Conservation (phyloP, 2,888 invertebrate genomes). For the Dorcus parallelipipedus region DNA sequence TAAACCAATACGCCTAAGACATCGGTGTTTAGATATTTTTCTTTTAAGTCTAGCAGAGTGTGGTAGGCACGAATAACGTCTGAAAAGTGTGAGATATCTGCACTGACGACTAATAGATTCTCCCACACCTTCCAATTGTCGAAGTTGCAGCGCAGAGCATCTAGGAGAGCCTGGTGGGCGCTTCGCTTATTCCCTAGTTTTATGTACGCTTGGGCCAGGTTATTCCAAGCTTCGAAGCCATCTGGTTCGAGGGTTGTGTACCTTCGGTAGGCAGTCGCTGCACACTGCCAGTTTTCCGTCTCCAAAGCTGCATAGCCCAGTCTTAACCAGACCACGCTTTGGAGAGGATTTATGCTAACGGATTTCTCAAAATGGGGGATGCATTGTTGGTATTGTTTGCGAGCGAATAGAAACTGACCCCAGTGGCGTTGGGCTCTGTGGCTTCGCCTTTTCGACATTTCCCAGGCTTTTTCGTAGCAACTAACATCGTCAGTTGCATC, state of each 20-base stretch:
- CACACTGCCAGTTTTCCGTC: constrained; percentile 75
- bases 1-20: constrained; percentile 70
- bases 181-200: constrained; percentile 80
- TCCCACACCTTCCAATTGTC: constrained; percentile 97
- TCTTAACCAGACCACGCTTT: constrained; percentile 81
- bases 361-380: constrained; percentile 80
- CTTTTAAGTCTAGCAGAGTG: constrained; percentile 79
- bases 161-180: constrained; percentile 81
- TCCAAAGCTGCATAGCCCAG: constrained; percentile 82
- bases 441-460: constrained; percentile 75
- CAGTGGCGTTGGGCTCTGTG: constrained; percentile 86
- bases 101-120: constrained; percentile 84
- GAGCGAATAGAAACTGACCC: constrained; percentile 74
- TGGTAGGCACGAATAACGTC: constrained; percentile 84
- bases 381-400: constrained; percentile 73
- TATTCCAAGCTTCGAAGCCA: constrained; percentile 97
- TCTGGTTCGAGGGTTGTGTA: constrained; percentile 84
- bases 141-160: constrained; percentile 88
- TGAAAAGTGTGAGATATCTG: constrained; percentile 81
- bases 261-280: constrained; percentile 80
- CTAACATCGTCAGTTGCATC: constrained; percentile 70
- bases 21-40: constrained; percentile 73
- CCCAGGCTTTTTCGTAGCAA: constrained; percentile 89
- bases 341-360: constrained; percentile 81
- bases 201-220: constrained; percentile 90